Evolutionary conservation across 2,888 invertebrate genomes (phyloP), one percentile per base, ranked within the genome.

Genomic region (Hypomecis punctinalis): DNA sequence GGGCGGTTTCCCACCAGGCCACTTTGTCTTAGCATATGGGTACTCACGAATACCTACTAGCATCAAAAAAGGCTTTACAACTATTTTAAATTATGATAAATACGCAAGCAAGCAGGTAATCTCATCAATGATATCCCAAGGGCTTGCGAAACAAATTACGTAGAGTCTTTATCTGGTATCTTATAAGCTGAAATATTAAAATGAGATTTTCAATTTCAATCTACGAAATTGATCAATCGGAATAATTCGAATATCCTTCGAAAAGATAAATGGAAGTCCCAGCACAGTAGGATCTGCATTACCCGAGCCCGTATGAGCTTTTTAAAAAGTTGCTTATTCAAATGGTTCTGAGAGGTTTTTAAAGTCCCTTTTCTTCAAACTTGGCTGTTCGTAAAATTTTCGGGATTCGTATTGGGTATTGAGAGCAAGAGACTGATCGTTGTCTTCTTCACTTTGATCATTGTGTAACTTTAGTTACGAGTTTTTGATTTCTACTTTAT

Each of bases 291-390:
- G 47, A 61, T 42, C 59, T 63, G 52, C 55, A 55, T 51, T 55
- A 56, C 46, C 56, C 40, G 39, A 13, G 13, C 62, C 52, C 45
- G 57, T 66, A 63, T 62, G 70, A 67, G 68, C 69, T 70, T 70
- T 71, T 60, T 35, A 55, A 67, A 73, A 75, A 75, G 69, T 74
- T 71, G 70, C 71, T 71, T 68, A 70, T 68, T 64, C 58, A 74
- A 76, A 77, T 74, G 72, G 68, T 60, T 66, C 49, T 68, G 58
- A 73, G 74, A 77, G 71, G 66, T 72, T 78, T 70, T 59, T 8
- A 46, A 59, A 71, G 57, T 67, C 59, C 63, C 36, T 47, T 63
- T 45, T 43, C 57, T 43, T 49, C 39, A 9, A 63, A 55, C 63
- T 67, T 54, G 9, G 56, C 47, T 46, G 55, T 61, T 36, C 23